These are phyloP conservation scores for Brachypteracias leptosomus DNA, from an alignment of 2,113 vertebrate genomes.

Conservation along the genomic window DNA sequence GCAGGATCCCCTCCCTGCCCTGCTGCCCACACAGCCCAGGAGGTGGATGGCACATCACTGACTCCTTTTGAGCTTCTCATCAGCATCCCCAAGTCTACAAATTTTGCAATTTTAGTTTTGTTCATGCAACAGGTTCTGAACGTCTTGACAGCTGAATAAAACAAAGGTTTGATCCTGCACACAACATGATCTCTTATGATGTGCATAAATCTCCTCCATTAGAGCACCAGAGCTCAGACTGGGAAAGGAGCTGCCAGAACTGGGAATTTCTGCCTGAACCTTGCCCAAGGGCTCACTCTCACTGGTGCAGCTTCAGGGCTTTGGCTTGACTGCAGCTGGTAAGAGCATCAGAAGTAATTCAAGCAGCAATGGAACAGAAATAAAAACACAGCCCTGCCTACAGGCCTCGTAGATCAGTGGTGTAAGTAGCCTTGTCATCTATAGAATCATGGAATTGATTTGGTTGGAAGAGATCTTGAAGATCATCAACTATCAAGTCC, in stretches of 20 bases:
- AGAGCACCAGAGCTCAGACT: neutral
- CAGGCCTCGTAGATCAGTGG: neutral
- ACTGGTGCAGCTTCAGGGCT: neutral
- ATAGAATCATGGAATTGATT: neutral
- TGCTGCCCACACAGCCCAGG: too few species aligned
- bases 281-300: neutral
- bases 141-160: neutral
- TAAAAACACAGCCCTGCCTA: neutral
- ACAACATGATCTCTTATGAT: fast-evolving
- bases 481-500: neutral
- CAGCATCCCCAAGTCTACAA: too few species aligned
- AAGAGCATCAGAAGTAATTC: neutral
- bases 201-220: neutral
- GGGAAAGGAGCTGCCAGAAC: neutral
- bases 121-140: neutral
- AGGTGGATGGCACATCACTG: too few species aligned
- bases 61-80: too few species aligned
- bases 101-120: too few species aligned
- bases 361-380: neutral
- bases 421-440: neutral
- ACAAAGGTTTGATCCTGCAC: neutral
- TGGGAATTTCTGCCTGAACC: neutral
- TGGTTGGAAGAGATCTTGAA: neutral
- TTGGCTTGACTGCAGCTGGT: neutral
- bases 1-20: too few species aligned